phyloP scores from a whole-genome alignment of 1,140 invertebrate species.

The Drosophila ercepeae region DNA sequence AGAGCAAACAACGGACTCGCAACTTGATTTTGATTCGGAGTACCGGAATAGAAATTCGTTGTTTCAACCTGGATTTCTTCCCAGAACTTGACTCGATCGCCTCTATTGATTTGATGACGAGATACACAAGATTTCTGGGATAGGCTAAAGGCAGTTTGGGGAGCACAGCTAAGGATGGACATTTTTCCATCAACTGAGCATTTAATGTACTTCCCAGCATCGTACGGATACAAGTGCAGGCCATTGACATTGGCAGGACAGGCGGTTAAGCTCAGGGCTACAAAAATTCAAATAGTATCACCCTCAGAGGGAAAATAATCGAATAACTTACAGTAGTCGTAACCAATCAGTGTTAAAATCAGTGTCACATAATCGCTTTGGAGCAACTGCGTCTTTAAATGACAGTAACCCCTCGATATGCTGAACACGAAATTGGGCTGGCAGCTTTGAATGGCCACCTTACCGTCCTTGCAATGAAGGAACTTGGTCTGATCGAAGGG shows the following conservation, averaged over 20 bases:
- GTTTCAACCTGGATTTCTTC: conserved; percentile 37
- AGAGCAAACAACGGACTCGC: conserved; percentile 24
- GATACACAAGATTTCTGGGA: conserved; percentile 30
- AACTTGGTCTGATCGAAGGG: conserved; percentile 87
- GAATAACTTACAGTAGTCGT: conserved; percentile 73
- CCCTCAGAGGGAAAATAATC: neutral
- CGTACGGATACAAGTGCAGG: conserved; percentile 70
- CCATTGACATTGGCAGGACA: conserved; percentile 58
- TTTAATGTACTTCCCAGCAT: conserved; percentile 61
- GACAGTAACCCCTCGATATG: conserved; percentile 85
- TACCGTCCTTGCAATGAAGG: conserved; percentile 86
- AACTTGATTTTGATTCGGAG: neutral
- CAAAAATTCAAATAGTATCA: neutral
- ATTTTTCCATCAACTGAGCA: conserved; percentile 48
- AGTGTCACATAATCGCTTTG: conserved; percentile 62
- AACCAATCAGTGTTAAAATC: conserved; percentile 54
- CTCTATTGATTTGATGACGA: conserved; percentile 1
- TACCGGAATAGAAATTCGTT: conserved; percentile 16
- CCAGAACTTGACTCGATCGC: conserved; percentile 43
- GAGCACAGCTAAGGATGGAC: conserved; percentile 52
- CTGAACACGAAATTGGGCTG: conserved; percentile 87
- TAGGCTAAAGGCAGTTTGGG: conserved; percentile 49
- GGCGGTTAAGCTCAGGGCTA: conserved; percentile 54
- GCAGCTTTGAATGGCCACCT: conserved; percentile 86
- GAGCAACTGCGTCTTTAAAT: conserved; percentile 85